Conservation (phyloP, 2,113 vertebrate genomes). For the crab-eating macaque (Macaca fascicularis) region T2T-MFA8v1.1 NC_088395.1:131145001-131145500, state of each 20-base stretch:
- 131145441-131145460: constrained; percentile 33
- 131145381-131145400: not conserved
- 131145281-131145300: constrained; percentile 1
- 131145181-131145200: not conserved
- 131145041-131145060: constrained; percentile 52
- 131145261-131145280: constrained; percentile 12
- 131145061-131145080: constrained; percentile 50
- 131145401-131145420: constrained; percentile 57
- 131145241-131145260: constrained; percentile 28
- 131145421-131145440: constrained; percentile 25
- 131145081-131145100: constrained; percentile 52
- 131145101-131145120: constrained; percentile 19
- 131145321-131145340: not conserved
- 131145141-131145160: constrained; percentile 35
- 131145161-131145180: constrained; percentile 43
- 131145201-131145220: constrained; percentile 16
- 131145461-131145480: constrained; percentile 60
- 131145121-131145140: constrained; percentile 51
- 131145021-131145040: constrained; percentile 42
- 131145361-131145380: not conserved
- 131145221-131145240: constrained; percentile 29
- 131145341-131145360: not conserved
- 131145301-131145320: constrained; percentile 52
- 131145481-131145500: not conserved
- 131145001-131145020: constrained; percentile 58